Conservation (phyloP, 1,140 invertebrate species). For the Cylas formicarius region DNA sequence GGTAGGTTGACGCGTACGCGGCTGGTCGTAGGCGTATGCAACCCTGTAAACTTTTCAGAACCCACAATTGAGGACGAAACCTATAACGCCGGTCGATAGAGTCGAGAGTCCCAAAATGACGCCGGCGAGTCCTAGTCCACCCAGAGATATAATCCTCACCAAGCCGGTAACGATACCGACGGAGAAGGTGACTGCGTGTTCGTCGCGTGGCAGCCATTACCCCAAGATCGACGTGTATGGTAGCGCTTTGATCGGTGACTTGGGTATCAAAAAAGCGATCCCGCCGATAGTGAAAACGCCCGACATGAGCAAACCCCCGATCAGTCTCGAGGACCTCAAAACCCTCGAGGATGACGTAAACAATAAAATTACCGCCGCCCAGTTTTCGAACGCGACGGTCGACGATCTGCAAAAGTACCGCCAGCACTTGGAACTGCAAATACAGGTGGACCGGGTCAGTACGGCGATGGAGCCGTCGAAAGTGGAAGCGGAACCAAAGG, state of each 20-base stretch:
- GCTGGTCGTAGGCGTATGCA: neutral
- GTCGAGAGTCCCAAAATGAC: conserved; percentile 31
- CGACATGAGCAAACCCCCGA: conserved; percentile 32
- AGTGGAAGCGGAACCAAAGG: conserved; percentile 9
- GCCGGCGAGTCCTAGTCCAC: conserved; percentile 43
- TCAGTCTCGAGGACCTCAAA: conserved; percentile 30
- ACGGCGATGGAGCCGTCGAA: conserved; percentile 11
- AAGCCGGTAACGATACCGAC: conserved; percentile 42
- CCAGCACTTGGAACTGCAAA: conserved; percentile 23
- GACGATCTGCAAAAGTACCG: conserved; percentile 24
- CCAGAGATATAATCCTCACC: conserved; percentile 20
- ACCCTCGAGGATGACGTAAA: conserved; percentile 28
- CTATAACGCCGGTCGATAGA: neutral
- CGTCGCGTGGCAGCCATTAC: conserved; percentile 7
- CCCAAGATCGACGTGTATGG: conserved; percentile 31
- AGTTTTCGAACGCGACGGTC: conserved; percentile 14
- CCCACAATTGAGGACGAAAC: conserved; percentile 7
- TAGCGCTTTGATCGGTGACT: conserved; percentile 19
- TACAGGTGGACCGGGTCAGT: conserved; percentile 17
- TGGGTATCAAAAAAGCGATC: conserved; percentile 5
- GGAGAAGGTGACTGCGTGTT: conserved; percentile 28
- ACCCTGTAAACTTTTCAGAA: conserved; percentile 15
- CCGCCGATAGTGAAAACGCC: conserved; percentile 15
- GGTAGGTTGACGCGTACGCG: conserved; percentile 42
- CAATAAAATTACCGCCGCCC: conserved; percentile 19